A percentile compares a stretch with the other conserved stretches of the same genome.
Evolutionary conservation across 2,888 invertebrate species (phyloP).

Genomic region (Drosophila mimetica): DNA sequence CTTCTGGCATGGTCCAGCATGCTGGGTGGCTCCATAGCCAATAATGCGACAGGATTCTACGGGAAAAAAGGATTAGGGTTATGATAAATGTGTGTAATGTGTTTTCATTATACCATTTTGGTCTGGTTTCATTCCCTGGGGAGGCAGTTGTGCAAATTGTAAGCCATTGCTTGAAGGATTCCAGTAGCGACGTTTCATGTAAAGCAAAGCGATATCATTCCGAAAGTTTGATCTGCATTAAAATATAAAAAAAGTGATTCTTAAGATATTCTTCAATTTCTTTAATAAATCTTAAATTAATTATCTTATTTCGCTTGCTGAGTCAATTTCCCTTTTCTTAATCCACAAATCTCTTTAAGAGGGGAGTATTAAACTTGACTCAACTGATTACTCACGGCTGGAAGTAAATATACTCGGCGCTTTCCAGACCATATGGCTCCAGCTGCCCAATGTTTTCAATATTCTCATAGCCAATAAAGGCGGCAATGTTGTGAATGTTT

Average conservation of each 20-base stretch:
- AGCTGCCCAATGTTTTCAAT: conserved; percentile 60
- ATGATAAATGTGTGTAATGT: no score
- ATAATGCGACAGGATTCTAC: conserved; percentile 80
- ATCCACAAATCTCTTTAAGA: background rate
- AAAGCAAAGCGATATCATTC: conserved; percentile 82
- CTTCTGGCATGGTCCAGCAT: conserved; percentile 79
- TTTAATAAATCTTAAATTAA: no score
- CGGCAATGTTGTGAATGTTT: conserved; percentile 62
- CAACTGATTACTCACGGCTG: conserved; percentile 72
- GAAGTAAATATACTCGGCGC: conserved; percentile 75
- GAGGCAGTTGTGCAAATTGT: conserved; percentile 72
- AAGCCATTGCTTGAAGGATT: conserved; percentile 18
- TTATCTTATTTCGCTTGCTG: no score
- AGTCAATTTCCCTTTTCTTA: background rate
- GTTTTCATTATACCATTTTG: conserved; percentile 58
- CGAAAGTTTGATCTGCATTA: conserved; percentile 71
- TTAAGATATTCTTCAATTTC: background rate
- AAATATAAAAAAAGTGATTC: no score
- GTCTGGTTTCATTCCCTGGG: conserved; percentile 65
- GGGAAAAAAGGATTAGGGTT: background rate
- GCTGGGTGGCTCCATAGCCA: conserved; percentile 81
- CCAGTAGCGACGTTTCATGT: conserved; percentile 55
- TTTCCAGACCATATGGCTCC: conserved; percentile 62
- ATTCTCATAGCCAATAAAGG: conserved; percentile 77
- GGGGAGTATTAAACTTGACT: conserved; percentile 39